Base-by-base conservation (phyloP, 2,888 invertebrate genomes). In the Zootermopsis nevadensis region DNA sequence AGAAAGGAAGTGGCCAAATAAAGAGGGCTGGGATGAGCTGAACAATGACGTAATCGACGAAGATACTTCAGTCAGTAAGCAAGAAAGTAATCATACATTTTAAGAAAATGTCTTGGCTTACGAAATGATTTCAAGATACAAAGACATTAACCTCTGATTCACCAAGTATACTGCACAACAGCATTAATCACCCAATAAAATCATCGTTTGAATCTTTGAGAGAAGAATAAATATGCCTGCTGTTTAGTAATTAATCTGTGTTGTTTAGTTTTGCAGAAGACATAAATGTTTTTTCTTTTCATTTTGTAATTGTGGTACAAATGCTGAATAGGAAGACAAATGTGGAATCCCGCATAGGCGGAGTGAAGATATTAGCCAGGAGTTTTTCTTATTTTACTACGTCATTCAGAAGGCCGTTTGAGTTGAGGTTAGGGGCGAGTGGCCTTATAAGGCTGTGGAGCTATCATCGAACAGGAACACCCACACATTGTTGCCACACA, bases 401-500 rank as follows among this genome's bases (percentile, higher is more conserved):
- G 79, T 79, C 79, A 60, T 79, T 79, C 66, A 66, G 79, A 79
- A 79, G 79, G 79, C 12, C 79, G 79, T 38, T 60, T 8, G 31
- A 12, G 22, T 27, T 35, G 35, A 55, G n/a, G 35, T 60, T 60
- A 30, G 79, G 79, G 79, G 79, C 79, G 60, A 79, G 79, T 79
- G 66, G 66, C 55, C 74, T 74, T 74, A 74, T 74, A 74, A 74
- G 74, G 74, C 33, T 35, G 74, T 38, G 38, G 42, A 74, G 33
- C 24, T 38, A 38, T 74, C 35, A n/a, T 31, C 42, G 8, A 10
- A 24, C 24, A 38, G 38, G 22, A 74, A 74, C 74, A 24, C 74
- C 74, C 27, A 74, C 74, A 30, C 27, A 69, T 7, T 10, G 27
- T 31, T 30, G 30, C n/a, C n/a, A n/a, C n/a, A 48, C 19, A 48